Evolutionary conservation across 2,888 invertebrate species (phyloP).

Genomic region (Diloba caeruleocephala): DNA sequence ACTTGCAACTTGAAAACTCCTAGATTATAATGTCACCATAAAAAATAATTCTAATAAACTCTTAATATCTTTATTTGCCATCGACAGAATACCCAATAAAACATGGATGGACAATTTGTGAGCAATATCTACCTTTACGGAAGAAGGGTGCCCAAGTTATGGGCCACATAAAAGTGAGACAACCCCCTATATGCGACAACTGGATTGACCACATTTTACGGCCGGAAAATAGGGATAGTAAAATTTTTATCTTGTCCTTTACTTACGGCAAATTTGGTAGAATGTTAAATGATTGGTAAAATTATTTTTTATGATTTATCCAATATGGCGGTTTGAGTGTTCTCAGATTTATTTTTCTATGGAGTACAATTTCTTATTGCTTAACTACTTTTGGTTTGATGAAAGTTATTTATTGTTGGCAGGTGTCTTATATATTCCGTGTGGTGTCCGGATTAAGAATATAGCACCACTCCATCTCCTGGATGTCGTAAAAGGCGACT

Average conservation of each 20-base stretch:
- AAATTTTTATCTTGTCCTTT: conserved; percentile 68
- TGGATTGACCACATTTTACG: conserved; percentile 77
- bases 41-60: conserved; percentile 45
- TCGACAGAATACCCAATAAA: conserved; percentile 52
- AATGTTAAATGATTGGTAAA: conserved; percentile 68
- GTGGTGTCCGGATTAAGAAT: no score
- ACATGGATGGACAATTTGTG: conserved; percentile 64
- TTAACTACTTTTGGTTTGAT: neutral
- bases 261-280: conserved; percentile 65
- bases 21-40: no score
- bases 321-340: conserved; percentile 42
- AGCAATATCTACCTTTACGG: conserved; percentile 54
- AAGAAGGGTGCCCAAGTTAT: conserved; percentile 67
- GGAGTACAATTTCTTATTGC: neutral
- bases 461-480: no score
- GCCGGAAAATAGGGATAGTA: conserved; percentile 72
- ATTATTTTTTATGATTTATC: conserved; percentile 66
- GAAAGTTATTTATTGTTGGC: no score
- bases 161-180: conserved; percentile 67
- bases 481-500: no score
- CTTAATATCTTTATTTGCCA: conserved; percentile 51
- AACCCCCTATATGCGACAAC: conserved; percentile 61
- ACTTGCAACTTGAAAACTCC: no score
- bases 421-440: no score
- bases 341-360: neutral